These are phyloP conservation scores for Tipula helvola DNA, from an alignment of 2,888 invertebrate genomes.

Conservation along the genomic window DNA sequence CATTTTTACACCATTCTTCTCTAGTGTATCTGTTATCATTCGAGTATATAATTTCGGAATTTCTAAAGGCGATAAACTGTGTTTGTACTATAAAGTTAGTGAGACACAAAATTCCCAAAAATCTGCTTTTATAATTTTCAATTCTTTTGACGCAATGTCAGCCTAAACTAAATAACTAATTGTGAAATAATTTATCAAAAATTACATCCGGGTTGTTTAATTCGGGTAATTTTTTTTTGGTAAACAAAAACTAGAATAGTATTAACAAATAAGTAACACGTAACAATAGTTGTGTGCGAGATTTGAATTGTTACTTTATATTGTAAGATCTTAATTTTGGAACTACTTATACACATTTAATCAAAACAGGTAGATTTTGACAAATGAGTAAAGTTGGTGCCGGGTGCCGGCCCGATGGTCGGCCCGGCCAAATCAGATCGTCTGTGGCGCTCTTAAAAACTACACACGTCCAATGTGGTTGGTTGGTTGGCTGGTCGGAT, in stretches of 20 bases:
- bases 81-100: background rate
- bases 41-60: background rate
- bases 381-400: background rate
- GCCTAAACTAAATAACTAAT: background rate
- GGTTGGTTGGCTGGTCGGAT: too few species aligned
- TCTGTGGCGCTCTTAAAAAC: too few species aligned
- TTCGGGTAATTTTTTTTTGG: background rate
- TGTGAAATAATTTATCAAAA: background rate
- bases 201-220: conserved; percentile 4
- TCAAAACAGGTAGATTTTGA: background rate
- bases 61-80: background rate
- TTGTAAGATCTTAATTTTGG: background rate
- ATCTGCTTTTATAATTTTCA: background rate
- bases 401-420: too few species aligned
- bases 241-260: background rate
- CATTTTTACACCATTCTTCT: background rate
- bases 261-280: background rate
- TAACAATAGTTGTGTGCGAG: background rate
- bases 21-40: background rate
- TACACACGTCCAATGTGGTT: too few species aligned
- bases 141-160: background rate
- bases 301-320: background rate
- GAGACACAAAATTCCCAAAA: background rate
- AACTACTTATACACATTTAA: background rate
- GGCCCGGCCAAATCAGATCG: too few species aligned